These are phyloP conservation scores for Zaprionus davidi DNA, from an alignment of 1,140 invertebrate genomes.

Conservation along the genomic window DNA sequence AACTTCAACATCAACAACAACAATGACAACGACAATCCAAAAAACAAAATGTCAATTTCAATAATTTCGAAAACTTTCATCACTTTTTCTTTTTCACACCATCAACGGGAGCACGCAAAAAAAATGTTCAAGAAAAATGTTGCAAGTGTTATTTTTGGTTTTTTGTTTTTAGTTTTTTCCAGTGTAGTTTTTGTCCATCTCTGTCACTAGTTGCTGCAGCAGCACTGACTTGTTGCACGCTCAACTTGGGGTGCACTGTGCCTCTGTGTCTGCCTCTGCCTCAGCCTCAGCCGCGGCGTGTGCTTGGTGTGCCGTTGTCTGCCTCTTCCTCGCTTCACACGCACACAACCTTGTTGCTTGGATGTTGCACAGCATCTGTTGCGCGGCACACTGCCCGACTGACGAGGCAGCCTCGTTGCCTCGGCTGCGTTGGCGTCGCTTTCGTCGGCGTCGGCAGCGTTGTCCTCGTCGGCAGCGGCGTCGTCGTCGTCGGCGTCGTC, in stretches of 20 bases:
- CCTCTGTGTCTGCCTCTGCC: too few relatives aligned
- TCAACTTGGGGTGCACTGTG: slow-evolving; percentile 11
- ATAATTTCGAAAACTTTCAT: not conserved
- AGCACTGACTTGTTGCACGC: slow-evolving; percentile 35
- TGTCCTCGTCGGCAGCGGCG: slow-evolving; percentile 16
- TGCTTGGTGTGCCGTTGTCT: slow-evolving; percentile 12
- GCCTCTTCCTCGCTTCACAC: slow-evolving; percentile 13
- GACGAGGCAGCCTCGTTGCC: slow-evolving; percentile 60
- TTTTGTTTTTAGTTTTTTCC: slow-evolving; percentile 10
- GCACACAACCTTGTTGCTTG: slow-evolving; percentile 71
- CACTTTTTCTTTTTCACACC: not conserved
- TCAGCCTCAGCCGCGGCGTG: not conserved
- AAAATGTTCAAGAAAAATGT: slow-evolving; percentile 14
- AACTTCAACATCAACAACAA: slow-evolving; percentile 12
- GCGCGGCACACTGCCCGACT: slow-evolving; percentile 61
- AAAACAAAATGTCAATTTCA: not conserved
- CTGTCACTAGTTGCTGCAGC: not conserved
- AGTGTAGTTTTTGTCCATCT: not conserved
- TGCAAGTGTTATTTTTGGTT: not conserved
- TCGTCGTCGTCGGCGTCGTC: slow-evolving; percentile 1
- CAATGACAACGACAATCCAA: slow-evolving; percentile 15
- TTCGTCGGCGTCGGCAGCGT: slow-evolving; percentile 19
- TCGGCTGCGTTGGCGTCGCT: slow-evolving; percentile 19
- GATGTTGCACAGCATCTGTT: slow-evolving; percentile 81
- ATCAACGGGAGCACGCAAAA: slow-evolving; percentile 14